These are phyloP conservation scores for Archaeoteleia sp. DNA, from an alignment of 2,888 invertebrate genomes.

Conservation along the genomic window DNA sequence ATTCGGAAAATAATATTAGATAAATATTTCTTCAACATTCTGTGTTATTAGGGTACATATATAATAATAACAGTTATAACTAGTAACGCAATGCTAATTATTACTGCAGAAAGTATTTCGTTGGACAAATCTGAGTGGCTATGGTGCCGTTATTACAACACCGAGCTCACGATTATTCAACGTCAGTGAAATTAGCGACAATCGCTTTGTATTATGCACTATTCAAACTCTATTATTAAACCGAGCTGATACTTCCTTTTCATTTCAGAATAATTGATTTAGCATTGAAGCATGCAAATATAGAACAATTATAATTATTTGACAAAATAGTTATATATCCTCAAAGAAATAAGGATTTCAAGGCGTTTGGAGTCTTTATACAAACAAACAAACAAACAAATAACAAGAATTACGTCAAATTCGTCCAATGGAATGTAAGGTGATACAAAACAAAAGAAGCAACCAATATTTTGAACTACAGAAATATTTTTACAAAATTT, in stretches of 20 bases:
- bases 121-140: conserved; percentile 27
- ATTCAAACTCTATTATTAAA: conserved; percentile 21
- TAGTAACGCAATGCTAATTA: no score
- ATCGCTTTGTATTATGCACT: conserved; percentile 34
- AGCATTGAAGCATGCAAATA: conserved; percentile 5
- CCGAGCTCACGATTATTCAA: conserved; percentile 33
- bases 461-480: conserved; percentile 33
- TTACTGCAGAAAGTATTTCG: conserved; percentile 36
- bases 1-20: no score
- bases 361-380: conserved; percentile 37
- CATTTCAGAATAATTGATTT: conserved; percentile 10
- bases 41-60: no score
- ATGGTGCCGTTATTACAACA: conserved; percentile 11
- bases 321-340: conserved; percentile 9
- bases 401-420: conserved; percentile 22
- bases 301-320: conserved; percentile 7
- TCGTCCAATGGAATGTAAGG: conserved; percentile 31
- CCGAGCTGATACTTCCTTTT: conserved; percentile 22
- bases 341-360: conserved; percentile 46
- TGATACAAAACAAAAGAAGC: conserved; percentile 28
- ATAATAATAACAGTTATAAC: no score
- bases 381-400: conserved; percentile 11
- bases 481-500: conserved; percentile 50
- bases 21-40: no score
- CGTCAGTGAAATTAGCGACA: conserved; percentile 35